phyloP scores from a whole-genome alignment of 2,113 vertebrate species.

The Lates calcarifer region DNA sequence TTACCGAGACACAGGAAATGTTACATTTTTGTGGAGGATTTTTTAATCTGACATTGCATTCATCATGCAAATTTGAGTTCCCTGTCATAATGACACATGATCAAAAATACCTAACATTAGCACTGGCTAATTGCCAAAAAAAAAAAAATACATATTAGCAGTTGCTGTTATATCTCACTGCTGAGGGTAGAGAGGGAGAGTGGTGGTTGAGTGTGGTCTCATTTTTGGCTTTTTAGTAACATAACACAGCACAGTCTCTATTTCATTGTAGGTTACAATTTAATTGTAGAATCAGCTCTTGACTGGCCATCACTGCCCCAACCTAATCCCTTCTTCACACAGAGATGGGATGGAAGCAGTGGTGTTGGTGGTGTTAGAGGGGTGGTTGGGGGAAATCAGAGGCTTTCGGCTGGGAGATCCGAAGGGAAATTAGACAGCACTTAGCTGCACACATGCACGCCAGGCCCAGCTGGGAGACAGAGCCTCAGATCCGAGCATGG shows the following conservation, averaged over 20 bases:
- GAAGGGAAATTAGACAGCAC: slow-evolving; percentile 81
- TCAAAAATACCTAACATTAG: not conserved
- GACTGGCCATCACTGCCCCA: slow-evolving; percentile 8
- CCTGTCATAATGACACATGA: not conserved
- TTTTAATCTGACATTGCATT: not conserved
- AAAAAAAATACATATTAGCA: not conserved
- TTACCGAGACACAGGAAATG: not conserved
- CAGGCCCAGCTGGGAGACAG: slow-evolving; percentile 74
- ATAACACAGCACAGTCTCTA: not conserved
- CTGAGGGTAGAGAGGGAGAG: not conserved
- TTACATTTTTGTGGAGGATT: no score
- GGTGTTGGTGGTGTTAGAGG: slow-evolving; percentile 18
- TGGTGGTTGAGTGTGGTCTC: not conserved
- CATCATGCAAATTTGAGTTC: not conserved
- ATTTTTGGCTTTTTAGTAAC: not conserved
- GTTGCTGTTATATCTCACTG: not conserved
- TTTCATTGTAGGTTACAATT: not conserved
- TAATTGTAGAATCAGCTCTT: not conserved
- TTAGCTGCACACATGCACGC: slow-evolving; percentile 78
- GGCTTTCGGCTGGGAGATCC: slow-evolving; percentile 65
- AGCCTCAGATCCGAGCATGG: slow-evolving; percentile 74
- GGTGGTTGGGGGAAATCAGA: slow-evolving; percentile 34
- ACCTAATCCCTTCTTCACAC: slow-evolving; percentile 3
- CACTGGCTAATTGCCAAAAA: not conserved
- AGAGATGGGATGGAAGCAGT: not conserved